Evolutionary conservation across 2,113 vertebrate genomes (phyloP).

Genomic region (Pseudorasbora parva): DNA sequence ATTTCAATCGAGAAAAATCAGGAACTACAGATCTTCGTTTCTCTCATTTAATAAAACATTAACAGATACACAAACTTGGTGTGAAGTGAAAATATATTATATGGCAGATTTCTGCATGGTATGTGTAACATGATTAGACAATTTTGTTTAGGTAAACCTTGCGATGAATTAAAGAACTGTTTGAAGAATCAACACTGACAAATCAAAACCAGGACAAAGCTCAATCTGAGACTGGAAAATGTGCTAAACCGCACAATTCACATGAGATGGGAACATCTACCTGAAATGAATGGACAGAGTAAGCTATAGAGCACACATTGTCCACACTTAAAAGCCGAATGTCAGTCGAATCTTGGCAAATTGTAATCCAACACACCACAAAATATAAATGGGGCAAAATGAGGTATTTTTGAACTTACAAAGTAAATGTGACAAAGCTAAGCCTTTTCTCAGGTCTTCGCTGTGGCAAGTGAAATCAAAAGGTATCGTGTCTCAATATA

Average conservation of each 20-base stretch:
- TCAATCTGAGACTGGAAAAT: background rate
- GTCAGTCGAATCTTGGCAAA: background rate
- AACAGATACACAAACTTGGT: background rate
- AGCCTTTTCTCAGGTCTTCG: background rate
- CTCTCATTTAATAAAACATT: conserved; percentile 1
- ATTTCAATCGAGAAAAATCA: background rate
- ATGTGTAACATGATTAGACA: background rate
- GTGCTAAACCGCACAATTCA: conserved; percentile 4
- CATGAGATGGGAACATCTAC: background rate
- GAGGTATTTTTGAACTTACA: background rate
- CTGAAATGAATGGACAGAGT: conserved; percentile 12
- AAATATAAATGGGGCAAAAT: background rate
- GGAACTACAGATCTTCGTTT: background rate
- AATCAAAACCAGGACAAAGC: background rate
- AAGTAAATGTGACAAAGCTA: background rate
- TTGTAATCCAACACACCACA: background rate
- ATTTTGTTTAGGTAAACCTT: background rate
- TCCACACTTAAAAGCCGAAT: background rate
- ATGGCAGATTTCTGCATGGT: background rate
- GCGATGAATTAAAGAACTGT: background rate
- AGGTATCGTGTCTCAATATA: background rate
- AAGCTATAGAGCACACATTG: background rate
- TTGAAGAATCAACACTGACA: background rate
- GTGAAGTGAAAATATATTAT: background rate
- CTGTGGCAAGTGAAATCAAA: background rate